Evolutionary conservation across 2,113 vertebrate genomes (phyloP).

Genomic region (Campylomormyrus tamandua): DNA sequence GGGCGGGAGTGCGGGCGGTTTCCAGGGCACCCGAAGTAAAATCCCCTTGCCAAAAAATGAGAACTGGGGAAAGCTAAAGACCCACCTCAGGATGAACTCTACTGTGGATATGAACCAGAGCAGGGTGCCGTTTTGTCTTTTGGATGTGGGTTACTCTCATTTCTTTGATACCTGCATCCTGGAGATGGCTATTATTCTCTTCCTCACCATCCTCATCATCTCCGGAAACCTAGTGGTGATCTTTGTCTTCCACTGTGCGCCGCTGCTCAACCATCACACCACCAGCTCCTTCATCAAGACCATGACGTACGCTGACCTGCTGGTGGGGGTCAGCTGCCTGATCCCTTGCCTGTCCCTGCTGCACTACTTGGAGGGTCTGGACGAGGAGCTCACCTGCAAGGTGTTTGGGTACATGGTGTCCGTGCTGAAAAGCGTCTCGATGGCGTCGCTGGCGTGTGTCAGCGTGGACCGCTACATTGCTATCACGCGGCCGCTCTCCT

Average conservation of each 20-base stretch:
- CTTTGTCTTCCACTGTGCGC: conserved; percentile 97
- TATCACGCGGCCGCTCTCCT: conserved; percentile 86
- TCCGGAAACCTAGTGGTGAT: conserved; percentile 92
- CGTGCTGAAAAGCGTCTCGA: conserved; percentile 93
- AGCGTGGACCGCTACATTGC: conserved; percentile 95
- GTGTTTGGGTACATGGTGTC: conserved; percentile 90
- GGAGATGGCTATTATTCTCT: conserved; percentile 83
- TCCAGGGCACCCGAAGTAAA: not conserved
- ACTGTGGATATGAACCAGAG: conserved; percentile 76
- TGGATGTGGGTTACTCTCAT: conserved; percentile 79
- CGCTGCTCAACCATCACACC: conserved; percentile 88
- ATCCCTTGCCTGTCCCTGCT: conserved; percentile 89
- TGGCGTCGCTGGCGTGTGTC: conserved; percentile 89
- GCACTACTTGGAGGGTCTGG: conserved; percentile 71
- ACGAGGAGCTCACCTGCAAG: conserved; percentile 82
- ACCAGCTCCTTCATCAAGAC: conserved; percentile 98
- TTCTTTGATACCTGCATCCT: conserved; percentile 81
- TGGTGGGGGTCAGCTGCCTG: conserved; percentile 93
- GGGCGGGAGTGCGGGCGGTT: not conserved
- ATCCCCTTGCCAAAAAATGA: not conserved
- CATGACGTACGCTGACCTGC: conserved; percentile 93
- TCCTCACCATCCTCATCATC: conserved; percentile 89
- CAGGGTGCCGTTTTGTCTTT: conserved; percentile 80
- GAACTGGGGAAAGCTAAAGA: conserved; percentile 20
- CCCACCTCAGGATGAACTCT: conserved; percentile 85